These are phyloP conservation scores for Idaea dimidiata DNA, from an alignment of 2,888 invertebrate genomes.

Conservation along the genomic window DNA sequence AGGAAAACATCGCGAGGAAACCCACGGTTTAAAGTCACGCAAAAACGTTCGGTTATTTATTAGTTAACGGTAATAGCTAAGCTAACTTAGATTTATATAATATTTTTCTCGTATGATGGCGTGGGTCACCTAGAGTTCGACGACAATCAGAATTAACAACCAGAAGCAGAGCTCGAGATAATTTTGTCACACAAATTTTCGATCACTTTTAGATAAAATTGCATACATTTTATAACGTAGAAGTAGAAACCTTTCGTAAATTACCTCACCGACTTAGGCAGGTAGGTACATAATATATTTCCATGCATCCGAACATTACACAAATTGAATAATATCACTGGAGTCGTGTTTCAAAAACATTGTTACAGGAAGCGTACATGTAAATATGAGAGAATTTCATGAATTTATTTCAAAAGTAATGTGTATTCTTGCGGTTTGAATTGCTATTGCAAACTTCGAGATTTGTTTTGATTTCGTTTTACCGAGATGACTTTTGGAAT, in stretches of 20 bases:
- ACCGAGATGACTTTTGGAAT: not conserved
- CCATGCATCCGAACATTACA: not conserved
- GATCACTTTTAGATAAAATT: not conserved
- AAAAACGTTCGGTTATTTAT: no score
- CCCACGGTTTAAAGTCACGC: no score
- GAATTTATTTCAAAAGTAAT: not conserved
- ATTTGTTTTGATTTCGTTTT: not conserved
- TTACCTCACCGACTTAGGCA: not conserved
- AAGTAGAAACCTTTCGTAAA: not conserved
- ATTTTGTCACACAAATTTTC: no score
- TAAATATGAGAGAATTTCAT: not conserved
- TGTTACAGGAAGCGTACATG: not conserved
- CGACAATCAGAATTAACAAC: no score
- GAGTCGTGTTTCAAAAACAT: slow-evolving; percentile 5
- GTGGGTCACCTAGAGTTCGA: no score
- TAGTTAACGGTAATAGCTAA: no score
- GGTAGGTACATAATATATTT: not conserved
- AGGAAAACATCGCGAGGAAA: no score
- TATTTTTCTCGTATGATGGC: no score
- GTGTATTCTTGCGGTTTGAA: slow-evolving; percentile 1
- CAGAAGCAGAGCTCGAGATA: no score
- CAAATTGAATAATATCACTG: slow-evolving; percentile 3
- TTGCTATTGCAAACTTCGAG: not conserved
- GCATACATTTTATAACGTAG: not conserved
- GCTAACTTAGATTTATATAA: no score